phyloP scores from a whole-genome alignment of 2,113 vertebrate species.

The Leucopternis melanops region DNA sequence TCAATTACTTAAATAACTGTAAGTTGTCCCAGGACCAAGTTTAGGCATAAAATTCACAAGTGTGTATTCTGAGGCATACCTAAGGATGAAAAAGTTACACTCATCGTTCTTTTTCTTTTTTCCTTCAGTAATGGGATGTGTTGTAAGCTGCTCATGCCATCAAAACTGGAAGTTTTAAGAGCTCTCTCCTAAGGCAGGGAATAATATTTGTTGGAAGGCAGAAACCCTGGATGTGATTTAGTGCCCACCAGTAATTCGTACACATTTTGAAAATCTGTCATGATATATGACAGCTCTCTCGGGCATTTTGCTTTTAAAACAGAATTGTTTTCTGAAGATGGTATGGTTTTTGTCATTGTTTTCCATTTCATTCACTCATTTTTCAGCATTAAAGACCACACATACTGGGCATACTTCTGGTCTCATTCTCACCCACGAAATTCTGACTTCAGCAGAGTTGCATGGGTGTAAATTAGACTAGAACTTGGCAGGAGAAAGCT shows the following conservation, averaged over 20 bases:
- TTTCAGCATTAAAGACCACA: slow-evolving; percentile 29
- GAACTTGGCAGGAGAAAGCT: slow-evolving; percentile 54
- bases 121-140: background rate
- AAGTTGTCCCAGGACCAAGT: background rate
- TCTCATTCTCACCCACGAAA: slow-evolving; percentile 45
- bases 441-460: slow-evolving; percentile 41
- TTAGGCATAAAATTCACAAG: background rate
- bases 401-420: slow-evolving; percentile 49
- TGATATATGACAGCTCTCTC: background rate
- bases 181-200: background rate
- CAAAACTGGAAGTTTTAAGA: background rate
- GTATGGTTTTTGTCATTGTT: slow-evolving; percentile 14
- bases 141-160: background rate
- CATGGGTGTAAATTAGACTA: slow-evolving; percentile 51
- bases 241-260: background rate
- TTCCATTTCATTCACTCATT: slow-evolving; percentile 5
- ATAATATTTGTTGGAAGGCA: background rate
- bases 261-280: slow-evolving; percentile 17
- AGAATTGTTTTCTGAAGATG: slow-evolving; percentile 32
- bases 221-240: slow-evolving; percentile 13
- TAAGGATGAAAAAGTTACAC: background rate
- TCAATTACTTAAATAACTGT: background rate
- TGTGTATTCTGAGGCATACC: background rate
- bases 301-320: background rate
- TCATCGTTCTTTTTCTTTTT: background rate